Percentiles rank a stretch among this genome's conserved stretches.
Conservation (phyloP, 1,140 invertebrate genomes). For the Pomacea maculata region DNA sequence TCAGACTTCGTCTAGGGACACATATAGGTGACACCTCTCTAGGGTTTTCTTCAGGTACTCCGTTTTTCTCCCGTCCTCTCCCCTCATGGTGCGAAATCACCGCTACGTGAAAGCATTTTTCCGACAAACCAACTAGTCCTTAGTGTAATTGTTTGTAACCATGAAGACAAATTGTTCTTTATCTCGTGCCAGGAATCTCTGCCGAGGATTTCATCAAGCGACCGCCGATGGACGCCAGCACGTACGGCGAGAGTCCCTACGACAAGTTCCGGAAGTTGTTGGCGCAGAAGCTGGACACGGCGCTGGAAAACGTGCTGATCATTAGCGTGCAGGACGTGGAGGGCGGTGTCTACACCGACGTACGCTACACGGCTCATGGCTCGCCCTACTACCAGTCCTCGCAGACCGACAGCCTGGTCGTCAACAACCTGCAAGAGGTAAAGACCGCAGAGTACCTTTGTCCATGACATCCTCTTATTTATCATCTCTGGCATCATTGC, state of each 20-base stretch:
- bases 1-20: too few species aligned
- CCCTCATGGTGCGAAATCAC: too few species aligned
- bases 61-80: too few species aligned
- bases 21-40: too few species aligned
- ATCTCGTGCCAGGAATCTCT: conserved; percentile 76
- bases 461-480: too few species aligned
- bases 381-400: conserved; percentile 96
- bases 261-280: conserved; percentile 89
- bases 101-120: too few species aligned
- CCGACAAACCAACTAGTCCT: too few species aligned
- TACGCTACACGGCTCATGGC: conserved; percentile 93
- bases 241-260: conserved; percentile 83
- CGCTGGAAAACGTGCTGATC: conserved; percentile 93
- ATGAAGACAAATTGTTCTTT: too few species aligned
- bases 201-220: conserved; percentile 89
- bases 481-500: too few species aligned
- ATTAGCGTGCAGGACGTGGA: conserved; percentile 84
- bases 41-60: too few species aligned
- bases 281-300: conserved; percentile 80
- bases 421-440: conserved; percentile 89
- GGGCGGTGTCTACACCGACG: conserved; percentile 69
- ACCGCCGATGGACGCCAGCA: not conserved
- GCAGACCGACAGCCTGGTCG: conserved; percentile 89
- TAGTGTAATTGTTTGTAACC: too few species aligned
- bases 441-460: too few species aligned